Evolutionary conservation across 2,888 invertebrate genomes (phyloP), one percentile per base, ranked within the genome.

Genomic region (Osmoderma eremita): DNA sequence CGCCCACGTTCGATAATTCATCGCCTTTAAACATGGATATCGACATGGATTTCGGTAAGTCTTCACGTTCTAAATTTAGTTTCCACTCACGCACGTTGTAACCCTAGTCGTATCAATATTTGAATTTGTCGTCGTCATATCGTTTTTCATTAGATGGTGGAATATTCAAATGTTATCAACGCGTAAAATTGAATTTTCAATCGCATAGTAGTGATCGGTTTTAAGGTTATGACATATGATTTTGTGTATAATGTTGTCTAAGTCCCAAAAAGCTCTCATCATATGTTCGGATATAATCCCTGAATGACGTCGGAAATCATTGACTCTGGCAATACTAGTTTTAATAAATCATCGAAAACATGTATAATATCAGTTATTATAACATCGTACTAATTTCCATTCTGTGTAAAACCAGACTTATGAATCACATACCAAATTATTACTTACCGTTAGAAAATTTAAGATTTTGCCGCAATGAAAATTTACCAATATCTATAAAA

Each of bases 1-100:
- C 36, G 22, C 24, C 30, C 51, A 30, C 67, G 36, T 67, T 62
- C 63, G 67, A 63, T 54, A 45, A 22, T 68, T 65, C 58, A 42
- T 17, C 58, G 18, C 49, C 30, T 53, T 53, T 45, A 45, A 72
- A 67, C 64, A 73, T 73, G 73, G 69, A 70, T 67, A 53, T 64
- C 71, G 62, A 70, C 72, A 70, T 71, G 72, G 39, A 61, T 45
- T 45, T 45, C 58, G 58, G 58, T 61, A 61, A 61, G 58, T 61
- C 45, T 1, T 30, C 12, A 30, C 45, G 30, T 61, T 45, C 58
- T 61, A 61, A 42, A 61, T 45, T 61, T 61, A 61, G 58, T 45
- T 61, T 56, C 30, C 58, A 20, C 38, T 45, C 58, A 45, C 17
- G 45, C 58, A 61, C 48, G 58, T 61, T 45, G 30, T 30, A 24